Percentiles rank a stretch among this genome's conserved stretches.
Conservation (phyloP, 2,113 vertebrate species). For the Crocuta crocuta region DNA sequence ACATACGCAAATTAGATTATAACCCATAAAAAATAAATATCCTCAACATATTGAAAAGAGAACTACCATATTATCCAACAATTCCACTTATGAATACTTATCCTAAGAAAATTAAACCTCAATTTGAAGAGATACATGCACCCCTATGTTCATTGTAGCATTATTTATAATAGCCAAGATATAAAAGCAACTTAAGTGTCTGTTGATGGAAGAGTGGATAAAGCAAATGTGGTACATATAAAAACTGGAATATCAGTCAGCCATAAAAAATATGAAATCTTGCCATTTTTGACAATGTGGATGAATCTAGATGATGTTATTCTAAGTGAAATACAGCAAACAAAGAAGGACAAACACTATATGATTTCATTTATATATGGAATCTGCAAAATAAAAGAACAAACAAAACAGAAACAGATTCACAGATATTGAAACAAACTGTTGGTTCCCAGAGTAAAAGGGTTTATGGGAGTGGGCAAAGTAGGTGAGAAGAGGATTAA, state of each 20-base stretch:
- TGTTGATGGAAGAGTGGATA: background rate
- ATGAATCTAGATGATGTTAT: background rate
- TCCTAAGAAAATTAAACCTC: background rate
- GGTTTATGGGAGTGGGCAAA: background rate
- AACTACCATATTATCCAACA: background rate
- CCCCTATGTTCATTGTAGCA: background rate
- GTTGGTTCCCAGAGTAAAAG: background rate
- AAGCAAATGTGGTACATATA: background rate
- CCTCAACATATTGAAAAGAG: background rate
- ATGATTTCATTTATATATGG: background rate
- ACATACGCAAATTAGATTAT: background rate
- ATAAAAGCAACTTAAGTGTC: background rate
- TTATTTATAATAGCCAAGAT: background rate
- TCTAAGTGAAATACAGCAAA: background rate
- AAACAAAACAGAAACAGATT: background rate
- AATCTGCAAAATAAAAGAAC: background rate
- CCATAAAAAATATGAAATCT: background rate
- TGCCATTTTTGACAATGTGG: background rate
- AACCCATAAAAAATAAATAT: background rate
- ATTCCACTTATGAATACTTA: background rate
- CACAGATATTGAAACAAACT: background rate
- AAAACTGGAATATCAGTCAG: background rate
- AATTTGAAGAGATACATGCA: background rate
- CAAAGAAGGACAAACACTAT: background rate
- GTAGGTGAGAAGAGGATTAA: background rate